phyloP scores from a whole-genome alignment of 2,797 vertebrate genomes.

The Coregonus ussuriensis region DNA sequence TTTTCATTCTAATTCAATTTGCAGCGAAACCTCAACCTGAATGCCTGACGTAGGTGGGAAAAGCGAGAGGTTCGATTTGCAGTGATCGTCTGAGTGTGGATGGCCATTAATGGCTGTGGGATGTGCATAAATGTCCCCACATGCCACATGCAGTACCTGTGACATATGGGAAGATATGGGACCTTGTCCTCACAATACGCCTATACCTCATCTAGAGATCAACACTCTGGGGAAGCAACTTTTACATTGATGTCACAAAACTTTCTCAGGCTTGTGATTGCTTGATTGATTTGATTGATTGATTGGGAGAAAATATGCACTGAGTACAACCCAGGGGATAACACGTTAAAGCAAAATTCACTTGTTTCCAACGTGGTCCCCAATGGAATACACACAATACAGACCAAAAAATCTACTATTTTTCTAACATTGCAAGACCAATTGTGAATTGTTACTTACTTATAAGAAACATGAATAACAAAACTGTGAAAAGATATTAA shows the following conservation, averaged over 20 bases:
- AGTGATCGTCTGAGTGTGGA: not conserved
- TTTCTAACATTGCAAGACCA: not conserved
- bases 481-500: not conserved
- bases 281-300: too few species aligned
- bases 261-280: not conserved
- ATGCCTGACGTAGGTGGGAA: not conserved
- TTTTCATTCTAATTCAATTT: constrained; percentile 44
- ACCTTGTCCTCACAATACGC: not conserved
- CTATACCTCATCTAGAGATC: not conserved
- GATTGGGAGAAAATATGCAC: too few species aligned
- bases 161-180: not conserved
- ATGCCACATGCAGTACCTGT: not conserved
- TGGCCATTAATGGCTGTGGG: not conserved
- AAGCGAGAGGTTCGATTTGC: not conserved
- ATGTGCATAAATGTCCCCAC: not conserved
- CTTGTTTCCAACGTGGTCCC: too few species aligned
- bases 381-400: too few species aligned
- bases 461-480: not conserved
- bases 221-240: not conserved
- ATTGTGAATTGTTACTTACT: not conserved
- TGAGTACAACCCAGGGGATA: too few species aligned
- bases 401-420: not conserved
- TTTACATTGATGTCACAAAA: not conserved
- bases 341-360: too few species aligned
- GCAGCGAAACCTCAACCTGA: constrained; percentile 6